Conservation (phyloP, 2,888 invertebrate genomes). For the Caenorhabditis sp. region DNA sequence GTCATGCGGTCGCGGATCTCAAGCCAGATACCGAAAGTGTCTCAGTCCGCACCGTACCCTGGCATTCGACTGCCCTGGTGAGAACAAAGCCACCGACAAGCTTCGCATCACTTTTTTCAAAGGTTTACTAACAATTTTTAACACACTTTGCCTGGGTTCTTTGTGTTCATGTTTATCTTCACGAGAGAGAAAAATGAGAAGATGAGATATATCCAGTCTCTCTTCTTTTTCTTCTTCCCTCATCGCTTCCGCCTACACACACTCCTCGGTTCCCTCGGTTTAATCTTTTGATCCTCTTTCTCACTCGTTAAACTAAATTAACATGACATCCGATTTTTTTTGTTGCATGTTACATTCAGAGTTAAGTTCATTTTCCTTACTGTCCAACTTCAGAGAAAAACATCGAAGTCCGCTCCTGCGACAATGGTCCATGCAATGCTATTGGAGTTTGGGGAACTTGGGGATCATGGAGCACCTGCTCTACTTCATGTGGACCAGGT, state of each 20-base stretch:
- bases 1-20: constrained; percentile 80
- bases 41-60: constrained; percentile 78
- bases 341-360: background rate
- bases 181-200: constrained; percentile 12
- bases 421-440: constrained; percentile 78
- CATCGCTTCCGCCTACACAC: constrained; percentile 38
- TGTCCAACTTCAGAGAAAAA: constrained; percentile 76
- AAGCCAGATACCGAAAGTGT: constrained; percentile 81
- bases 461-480: constrained; percentile 79
- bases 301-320: constrained; percentile 5
- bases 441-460: constrained; percentile 80
- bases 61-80: constrained; percentile 81
- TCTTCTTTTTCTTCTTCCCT: background rate
- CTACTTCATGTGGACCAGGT: constrained; percentile 81
- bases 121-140: constrained; percentile 69
- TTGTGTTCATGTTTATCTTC: background rate
- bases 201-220: constrained; percentile 23
- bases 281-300: constrained; percentile 24
- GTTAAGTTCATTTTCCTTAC: background rate
- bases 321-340: background rate
- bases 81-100: constrained; percentile 65
- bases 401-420: constrained; percentile 81
- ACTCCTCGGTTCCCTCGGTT: constrained; percentile 15
- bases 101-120: constrained; percentile 69
- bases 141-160: constrained; percentile 18